Base-by-base conservation (phyloP, 2,888 invertebrate genomes). In the Hemaris fuciformis region DNA sequence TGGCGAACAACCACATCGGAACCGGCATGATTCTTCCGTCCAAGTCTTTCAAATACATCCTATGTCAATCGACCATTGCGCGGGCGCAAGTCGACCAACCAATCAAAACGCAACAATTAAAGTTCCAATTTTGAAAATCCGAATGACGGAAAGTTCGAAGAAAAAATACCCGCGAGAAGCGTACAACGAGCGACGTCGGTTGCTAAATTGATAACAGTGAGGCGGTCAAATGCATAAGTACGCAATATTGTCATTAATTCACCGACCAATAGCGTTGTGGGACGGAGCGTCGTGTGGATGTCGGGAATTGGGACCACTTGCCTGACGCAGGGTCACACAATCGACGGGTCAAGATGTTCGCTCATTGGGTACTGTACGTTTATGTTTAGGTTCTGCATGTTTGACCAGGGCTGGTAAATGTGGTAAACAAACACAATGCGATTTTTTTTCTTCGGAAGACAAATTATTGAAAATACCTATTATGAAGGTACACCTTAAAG, bases 301-400 rank as follows among this genome's bases (percentile, higher is more conserved):
- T 70, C 65, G 76, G 70, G 85, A 90, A 91, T 90, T 91, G 85
- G 84, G 87, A 83, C 83, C 88, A 89, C 86, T 90, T 90, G 86
- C 74, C 76, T 73, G 65, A 76, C 73, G 66, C 85, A 87, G 90
- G 91, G 90, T 89, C 91, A 87, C 73, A 73, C 78, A 80, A 75
- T 76, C 77, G 75, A 65, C 76, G 77, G 84, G 84, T 82, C 84
- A 84, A 81, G 82, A 83, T 66, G 72, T 60, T 60, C 48, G 57
- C 61, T 56, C 53, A 68, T 60, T 64, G 80, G 81, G 81, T 82
- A 75, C 77, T 27, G 34, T 57, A 2, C 18, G 22, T 34, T 23
- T 45, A 13, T 22, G 23, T 43, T 31, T 46, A 46, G 70, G 72
- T 70, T 70, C 70, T 59, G 72, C 45, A 61, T 64, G 57, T 13